Evolutionary conservation across 2,888 invertebrate species (phyloP).

Genomic region (Cacoxenus indagator): DNA sequence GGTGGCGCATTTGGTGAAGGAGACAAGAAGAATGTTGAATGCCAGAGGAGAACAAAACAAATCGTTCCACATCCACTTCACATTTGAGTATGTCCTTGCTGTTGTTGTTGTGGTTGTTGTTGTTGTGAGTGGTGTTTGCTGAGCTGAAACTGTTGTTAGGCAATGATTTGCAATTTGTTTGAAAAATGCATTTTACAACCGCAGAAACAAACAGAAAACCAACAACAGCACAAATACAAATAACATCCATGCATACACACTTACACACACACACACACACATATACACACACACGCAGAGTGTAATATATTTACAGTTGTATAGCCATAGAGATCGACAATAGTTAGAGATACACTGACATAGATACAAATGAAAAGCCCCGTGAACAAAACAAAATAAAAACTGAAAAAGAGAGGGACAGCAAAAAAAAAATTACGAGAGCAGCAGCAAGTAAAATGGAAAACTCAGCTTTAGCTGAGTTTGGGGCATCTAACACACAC

Average conservation of each 20-base stretch:
- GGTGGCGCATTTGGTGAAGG: neutral
- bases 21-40: neutral
- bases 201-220: slow-evolving; percentile 54
- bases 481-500: no score
- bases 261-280: slow-evolving; percentile 21
- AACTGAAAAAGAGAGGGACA: neutral
- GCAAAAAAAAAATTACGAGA: neutral
- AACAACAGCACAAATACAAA: slow-evolving; percentile 7
- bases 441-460: neutral
- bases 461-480: no score
- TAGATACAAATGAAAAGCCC: slow-evolving; percentile 4
- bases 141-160: slow-evolving; percentile 55
- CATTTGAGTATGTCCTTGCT: neutral
- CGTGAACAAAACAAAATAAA: neutral
- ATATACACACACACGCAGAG: slow-evolving; percentile 15
- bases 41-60: neutral
- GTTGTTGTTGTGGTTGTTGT: slow-evolving; percentile 35
- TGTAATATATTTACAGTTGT: slow-evolving; percentile 26
- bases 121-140: slow-evolving; percentile 11
- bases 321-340: slow-evolving; percentile 1
- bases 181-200: slow-evolving; percentile 63
- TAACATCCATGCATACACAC: slow-evolving; percentile 10
- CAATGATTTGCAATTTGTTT: slow-evolving; percentile 65
- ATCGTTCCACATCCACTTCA: neutral
- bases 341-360: slow-evolving; percentile 1